Evolutionary conservation across 2,888 invertebrate species (phyloP).

Genomic region (Clusia tigrina): DNA sequence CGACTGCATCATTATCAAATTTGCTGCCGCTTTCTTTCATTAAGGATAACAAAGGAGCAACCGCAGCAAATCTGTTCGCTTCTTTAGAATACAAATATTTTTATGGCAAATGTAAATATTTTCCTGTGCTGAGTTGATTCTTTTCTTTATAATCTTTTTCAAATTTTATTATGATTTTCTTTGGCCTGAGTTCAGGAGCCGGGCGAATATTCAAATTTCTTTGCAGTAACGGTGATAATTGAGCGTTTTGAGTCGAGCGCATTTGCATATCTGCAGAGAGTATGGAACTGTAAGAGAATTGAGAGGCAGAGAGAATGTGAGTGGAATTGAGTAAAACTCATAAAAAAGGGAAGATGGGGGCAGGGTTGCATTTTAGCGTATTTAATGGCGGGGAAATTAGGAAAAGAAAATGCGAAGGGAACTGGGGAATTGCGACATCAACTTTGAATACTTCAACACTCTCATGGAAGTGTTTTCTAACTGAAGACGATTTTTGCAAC

Average conservation of each 20-base stretch:
- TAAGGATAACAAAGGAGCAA: neutral
- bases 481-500: too few species aligned
- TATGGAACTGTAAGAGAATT: neutral
- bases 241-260: too few species aligned
- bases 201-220: too few species aligned
- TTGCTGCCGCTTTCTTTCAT: neutral
- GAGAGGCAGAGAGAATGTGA: neutral
- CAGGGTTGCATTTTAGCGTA: neutral
- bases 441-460: too few species aligned
- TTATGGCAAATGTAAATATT: conserved; percentile 58
- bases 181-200: neutral
- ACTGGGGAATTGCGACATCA: too few species aligned
- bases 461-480: too few species aligned
- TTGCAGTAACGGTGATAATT: too few species aligned
- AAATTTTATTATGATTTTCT: neutral
- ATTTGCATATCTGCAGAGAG: neutral
- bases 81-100: conserved; percentile 48
- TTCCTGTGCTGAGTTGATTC: conserved; percentile 10
- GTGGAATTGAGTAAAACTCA: neutral
- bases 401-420: too few species aligned
- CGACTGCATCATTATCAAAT: neutral
- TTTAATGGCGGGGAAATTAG: too few species aligned
- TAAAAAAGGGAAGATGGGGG: neutral
- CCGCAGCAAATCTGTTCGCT: neutral
- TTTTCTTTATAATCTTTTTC: neutral